A percentile compares a stretch with the other conserved stretches of the same genome.
Conservation (phyloP, 2,797 vertebrate species). For the Betta splendens region DNA sequence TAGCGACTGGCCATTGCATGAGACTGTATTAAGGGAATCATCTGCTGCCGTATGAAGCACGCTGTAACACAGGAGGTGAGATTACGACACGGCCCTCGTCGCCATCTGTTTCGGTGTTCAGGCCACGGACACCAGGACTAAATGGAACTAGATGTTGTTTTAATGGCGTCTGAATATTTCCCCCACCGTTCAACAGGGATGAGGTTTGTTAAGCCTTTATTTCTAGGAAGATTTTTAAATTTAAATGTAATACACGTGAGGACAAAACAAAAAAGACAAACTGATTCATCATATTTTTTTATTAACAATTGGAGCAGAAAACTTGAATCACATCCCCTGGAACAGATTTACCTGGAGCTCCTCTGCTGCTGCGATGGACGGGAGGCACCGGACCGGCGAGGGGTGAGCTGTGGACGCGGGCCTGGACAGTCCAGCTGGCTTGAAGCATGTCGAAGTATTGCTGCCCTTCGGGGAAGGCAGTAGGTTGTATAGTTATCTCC, state of each 20-base stretch:
- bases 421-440: slow-evolving; percentile 15
- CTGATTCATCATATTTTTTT: slow-evolving; percentile 40
- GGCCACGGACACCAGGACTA: slow-evolving; percentile 9
- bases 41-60: slow-evolving; percentile 72
- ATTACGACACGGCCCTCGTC: slow-evolving; percentile 48
- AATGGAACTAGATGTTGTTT: slow-evolving; percentile 1
- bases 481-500: slow-evolving; percentile 90
- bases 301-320: slow-evolving; percentile 42
- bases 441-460: slow-evolving; percentile 53
- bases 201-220: no score
- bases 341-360: slow-evolving; percentile 54
- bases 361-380: slow-evolving; percentile 6
- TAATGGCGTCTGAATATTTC: slow-evolving; percentile 1
- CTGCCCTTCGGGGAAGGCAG: slow-evolving; percentile 86
- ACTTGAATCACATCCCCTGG: slow-evolving; percentile 8
- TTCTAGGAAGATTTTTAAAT: no score
- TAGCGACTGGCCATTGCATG: slow-evolving; percentile 55
- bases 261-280: slow-evolving; percentile 34
- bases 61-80: slow-evolving; percentile 54
- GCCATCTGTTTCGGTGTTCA: slow-evolving; percentile 51
- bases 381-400: background rate
- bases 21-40: slow-evolving; percentile 51
- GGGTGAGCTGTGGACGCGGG: background rate
- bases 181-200: background rate
- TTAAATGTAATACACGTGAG: background rate